Base-by-base conservation (phyloP, 2,888 invertebrate species). In the Buathra laborator region DNA sequence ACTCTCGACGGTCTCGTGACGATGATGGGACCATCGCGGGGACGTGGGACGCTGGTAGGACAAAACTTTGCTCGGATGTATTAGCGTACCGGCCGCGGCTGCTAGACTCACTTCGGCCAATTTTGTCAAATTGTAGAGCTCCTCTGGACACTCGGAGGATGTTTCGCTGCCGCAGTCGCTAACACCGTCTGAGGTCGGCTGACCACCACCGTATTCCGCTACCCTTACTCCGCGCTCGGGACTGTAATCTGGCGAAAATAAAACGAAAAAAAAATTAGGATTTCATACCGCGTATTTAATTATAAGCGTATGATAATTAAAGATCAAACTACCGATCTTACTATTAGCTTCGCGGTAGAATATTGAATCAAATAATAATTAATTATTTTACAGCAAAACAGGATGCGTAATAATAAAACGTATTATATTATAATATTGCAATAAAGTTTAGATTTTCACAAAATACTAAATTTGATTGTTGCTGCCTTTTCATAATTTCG, bases 41-140 rank as follows among this genome's bases (percentile, higher is more conserved):
- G 92, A 91, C n/a, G 83, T 59, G 46, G 92, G 88, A 59, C 90
- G 88, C 74, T 92, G 90, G 78, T 91, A 92, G 29, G 70, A 29
- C 43, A 91, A 86, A 6, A 89, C 87, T 83, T 88, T 90, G 75
- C 83, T 90, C 0, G 93, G 94, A 82, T 95, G 94, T 86, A 95
- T 94, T 86, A 95, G 93, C 80, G 95, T 95, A 7, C 95, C 95
- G 4, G 95, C 95, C 0, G 95, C 96, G 0, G 96, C 96, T 1
- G 96, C 96, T 70, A 96, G 92, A 86, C 96, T 96, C 53, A 97
- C 96, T 94, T 97, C 96, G 9, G 97, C 97, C 89, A 97, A 94
- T 93, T 97, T 96, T 59, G 96, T 97, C 76, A 97, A 94, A 92
- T 97, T 97, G 94, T 96, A 97, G 24, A 97, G 94, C 90, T 97